A percentile compares a stretch with the other conserved stretches of the same genome.
Conservation (phyloP, 2,113 vertebrate species). For the Antechinus flavipes region DNA sequence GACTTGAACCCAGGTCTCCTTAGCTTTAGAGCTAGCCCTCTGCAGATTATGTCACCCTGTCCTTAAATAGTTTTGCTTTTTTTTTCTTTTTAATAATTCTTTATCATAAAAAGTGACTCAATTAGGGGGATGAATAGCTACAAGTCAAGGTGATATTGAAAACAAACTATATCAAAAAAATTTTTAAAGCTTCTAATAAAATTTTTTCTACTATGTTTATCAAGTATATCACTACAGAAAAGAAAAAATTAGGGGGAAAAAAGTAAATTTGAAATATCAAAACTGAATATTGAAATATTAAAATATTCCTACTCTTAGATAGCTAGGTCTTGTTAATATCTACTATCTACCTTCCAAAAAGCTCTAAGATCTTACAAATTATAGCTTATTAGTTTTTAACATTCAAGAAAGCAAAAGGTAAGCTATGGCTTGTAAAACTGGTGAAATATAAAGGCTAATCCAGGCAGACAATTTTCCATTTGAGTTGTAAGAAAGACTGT, state of each 20-base stretch:
- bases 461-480: neutral
- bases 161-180: neutral
- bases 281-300: neutral
- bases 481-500: slow-evolving; percentile 14
- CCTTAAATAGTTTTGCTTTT: neutral
- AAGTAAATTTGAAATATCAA: neutral
- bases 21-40: neutral
- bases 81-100: neutral
- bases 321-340: neutral
- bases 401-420: slow-evolving; percentile 7
- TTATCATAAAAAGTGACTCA: neutral
- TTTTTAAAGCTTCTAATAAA: neutral
- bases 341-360: slow-evolving; percentile 6
- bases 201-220: neutral
- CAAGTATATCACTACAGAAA: neutral
- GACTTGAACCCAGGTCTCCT: neutral
- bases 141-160: neutral
- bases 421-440: neutral
- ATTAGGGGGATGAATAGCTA: neutral
- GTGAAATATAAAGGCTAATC: neutral
- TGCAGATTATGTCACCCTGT: neutral
- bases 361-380: neutral
- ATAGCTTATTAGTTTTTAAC: slow-evolving; percentile 22
- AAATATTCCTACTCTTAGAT: neutral
- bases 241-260: neutral